Evolutionary conservation across 2,888 invertebrate genomes (phyloP).

Genomic region (Campopleginae sp.): DNA sequence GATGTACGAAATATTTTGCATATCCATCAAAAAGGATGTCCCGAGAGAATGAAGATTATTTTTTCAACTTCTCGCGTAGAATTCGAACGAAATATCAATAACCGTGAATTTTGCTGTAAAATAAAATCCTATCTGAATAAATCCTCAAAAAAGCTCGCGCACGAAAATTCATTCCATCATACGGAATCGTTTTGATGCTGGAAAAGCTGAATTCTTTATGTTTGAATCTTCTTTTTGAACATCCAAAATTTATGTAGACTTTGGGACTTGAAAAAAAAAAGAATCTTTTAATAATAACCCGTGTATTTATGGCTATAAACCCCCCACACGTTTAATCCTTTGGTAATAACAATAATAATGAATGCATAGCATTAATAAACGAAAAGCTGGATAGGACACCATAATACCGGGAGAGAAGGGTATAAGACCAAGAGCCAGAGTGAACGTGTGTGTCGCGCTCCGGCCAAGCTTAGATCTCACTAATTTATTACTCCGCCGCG

Average conservation of each 20-base stretch:
- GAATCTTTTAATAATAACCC: background rate
- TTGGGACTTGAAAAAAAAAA: background rate
- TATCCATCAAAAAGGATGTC: background rate
- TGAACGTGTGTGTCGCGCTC: conserved; percentile 46
- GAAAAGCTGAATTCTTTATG: background rate
- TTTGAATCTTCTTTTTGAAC: background rate
- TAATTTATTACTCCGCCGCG: conserved; percentile 64
- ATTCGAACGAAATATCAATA: background rate
- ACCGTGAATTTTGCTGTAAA: background rate
- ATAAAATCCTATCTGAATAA: background rate
- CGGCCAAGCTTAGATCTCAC: conserved; percentile 63
- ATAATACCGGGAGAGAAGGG: conserved; percentile 42
- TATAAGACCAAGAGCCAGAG: conserved; percentile 40
- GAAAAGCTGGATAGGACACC: conserved; percentile 46
- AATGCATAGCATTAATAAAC: conserved; percentile 55
- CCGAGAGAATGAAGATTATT: background rate
- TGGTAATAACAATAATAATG: conserved; percentile 54
- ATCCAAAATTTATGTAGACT: background rate
- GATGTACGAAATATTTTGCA: background rate
- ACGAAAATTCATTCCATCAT: no score
- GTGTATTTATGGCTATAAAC: background rate
- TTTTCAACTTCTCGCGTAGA: background rate
- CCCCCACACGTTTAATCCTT: conserved; percentile 4
- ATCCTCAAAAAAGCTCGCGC: background rate
- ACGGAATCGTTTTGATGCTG: background rate